A percentile compares a stretch with the other conserved stretches of the same genome.
Evolutionary conservation across 2,888 invertebrate species (phyloP).

Genomic region (Aproaerema taeniolella): DNA sequence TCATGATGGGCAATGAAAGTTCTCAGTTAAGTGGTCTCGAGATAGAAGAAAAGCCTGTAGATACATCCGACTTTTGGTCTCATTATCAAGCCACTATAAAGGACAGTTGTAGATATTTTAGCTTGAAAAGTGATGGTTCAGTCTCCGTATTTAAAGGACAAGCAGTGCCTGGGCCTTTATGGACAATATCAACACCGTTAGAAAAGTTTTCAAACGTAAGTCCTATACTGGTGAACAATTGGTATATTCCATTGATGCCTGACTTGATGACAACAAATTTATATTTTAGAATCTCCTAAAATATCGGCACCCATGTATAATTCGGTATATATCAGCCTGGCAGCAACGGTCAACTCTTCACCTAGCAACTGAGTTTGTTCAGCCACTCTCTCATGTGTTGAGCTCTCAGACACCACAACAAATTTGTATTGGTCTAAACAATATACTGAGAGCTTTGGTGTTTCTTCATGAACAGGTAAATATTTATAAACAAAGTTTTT

Average conservation of each 20-base stretch:
- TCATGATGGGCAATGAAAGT: constrained; percentile 87
- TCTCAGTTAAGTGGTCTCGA: constrained; percentile 84
- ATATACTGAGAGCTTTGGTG: constrained; percentile 86
- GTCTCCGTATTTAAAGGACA: constrained; percentile 88
- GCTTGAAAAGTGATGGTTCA: constrained; percentile 73
- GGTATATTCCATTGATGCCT: too few relatives aligned
- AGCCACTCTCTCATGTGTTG: constrained; percentile 83
- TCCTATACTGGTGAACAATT: too few relatives aligned
- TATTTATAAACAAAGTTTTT: constrained; percentile 6
- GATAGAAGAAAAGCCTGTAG: constrained; percentile 85
- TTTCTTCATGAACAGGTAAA: constrained; percentile 88
- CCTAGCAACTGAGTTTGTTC: constrained; percentile 89
- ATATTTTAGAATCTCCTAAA: constrained; percentile 88
- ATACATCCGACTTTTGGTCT: constrained; percentile 88
- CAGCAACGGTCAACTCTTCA: constrained; percentile 84
- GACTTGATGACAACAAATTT: too few relatives aligned
- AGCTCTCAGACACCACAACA: constrained; percentile 84
- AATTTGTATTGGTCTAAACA: constrained; percentile 90
- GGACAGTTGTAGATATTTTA: constrained; percentile 73
- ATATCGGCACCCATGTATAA: constrained; percentile 90
- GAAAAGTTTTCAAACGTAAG: constrained; percentile 87
- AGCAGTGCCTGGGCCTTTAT: constrained; percentile 80
- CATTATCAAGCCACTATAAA: constrained; percentile 81
- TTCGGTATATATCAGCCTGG: constrained; percentile 90
- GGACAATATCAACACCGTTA: constrained; percentile 81